Evolutionary conservation across 2,797 vertebrate genomes (phyloP), one percentile per base, ranked within the genome.

Genomic region (Malurus leucopterus): DNA sequence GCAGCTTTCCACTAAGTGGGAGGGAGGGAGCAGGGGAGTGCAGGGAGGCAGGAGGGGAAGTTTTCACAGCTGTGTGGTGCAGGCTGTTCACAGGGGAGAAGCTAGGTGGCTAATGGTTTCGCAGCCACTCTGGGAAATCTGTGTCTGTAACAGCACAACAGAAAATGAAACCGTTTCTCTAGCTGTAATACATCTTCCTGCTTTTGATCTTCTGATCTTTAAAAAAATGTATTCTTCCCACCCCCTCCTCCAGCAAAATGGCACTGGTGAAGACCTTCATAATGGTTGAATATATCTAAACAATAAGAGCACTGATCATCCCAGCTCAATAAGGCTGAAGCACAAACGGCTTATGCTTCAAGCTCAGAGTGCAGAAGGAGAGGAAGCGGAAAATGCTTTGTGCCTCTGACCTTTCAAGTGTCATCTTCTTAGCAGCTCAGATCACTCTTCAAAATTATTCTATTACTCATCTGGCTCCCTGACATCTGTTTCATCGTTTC

Each of bases 341-440:
- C 77, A 30, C 23, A 47, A 7, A 32, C 11, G 64, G 2, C 13
- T 82, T 73, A 16, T 32, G 30, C 64, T 88, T 63, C 27, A 70
- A 30, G n/a, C 26, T 91, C 61, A 73, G 36, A 83, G 26, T 84
- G 88, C 83, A 84, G 86, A 81, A 73, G 67, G 79, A 86, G 32
- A 78, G 68, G 82, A 91, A 93, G 72, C 63, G 47, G 89, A 62
- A 95, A 94, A 75, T 62, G 21, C 80, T 86, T 92, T 86, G 63
- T 86, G 70, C 22, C 46, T 86, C 71, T 94, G 75, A 91, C 54
- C 40, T 46, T 91, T 69, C 44, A 54, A 81, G 57, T 93, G 40
- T 90, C 82, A 43, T 94, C 86, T 80, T 91, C 78, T 85, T 57
- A 89, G 75, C 51, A 74, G 49, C 61, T 94, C 85, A 89, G 63